Conservation (phyloP, 2,797 vertebrate species). For the Tokudaia tokunoshimensis region DNA sequence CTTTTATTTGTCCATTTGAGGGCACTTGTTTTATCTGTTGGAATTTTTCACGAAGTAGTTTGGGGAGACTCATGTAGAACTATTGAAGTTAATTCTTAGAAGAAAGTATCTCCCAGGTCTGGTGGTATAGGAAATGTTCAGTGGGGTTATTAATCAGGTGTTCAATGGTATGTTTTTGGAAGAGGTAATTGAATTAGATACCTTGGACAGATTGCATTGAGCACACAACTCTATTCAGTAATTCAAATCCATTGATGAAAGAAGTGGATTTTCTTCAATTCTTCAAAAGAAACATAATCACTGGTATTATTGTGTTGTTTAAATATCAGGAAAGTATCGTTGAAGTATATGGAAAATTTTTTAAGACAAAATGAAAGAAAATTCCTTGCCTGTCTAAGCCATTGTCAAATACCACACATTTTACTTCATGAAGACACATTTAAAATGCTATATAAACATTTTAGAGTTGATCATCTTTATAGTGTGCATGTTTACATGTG, state of each 20-base stretch:
- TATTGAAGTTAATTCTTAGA: not conserved
- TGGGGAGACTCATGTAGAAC: not conserved
- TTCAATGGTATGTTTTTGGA: not conserved
- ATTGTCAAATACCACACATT: not conserved
- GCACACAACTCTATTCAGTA: not conserved
- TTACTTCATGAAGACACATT: not conserved
- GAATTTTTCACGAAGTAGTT: slow-evolving; percentile 19
- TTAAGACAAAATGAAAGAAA: not conserved
- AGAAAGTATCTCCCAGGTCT: not conserved
- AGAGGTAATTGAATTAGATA: slow-evolving; percentile 8
- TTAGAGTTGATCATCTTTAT: not conserved
- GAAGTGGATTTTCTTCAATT: not conserved
- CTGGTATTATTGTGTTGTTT: not conserved
- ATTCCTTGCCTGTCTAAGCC: not conserved
- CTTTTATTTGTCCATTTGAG: slow-evolving; percentile 41
- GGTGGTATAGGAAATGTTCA: not conserved
- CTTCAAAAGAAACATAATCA: not conserved
- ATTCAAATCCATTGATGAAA: not conserved
- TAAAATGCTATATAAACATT: not conserved
- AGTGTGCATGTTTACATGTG: not conserved
- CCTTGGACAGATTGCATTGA: not conserved
- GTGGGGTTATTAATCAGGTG: not conserved
- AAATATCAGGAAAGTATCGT: slow-evolving; percentile 7
- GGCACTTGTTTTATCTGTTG: not conserved
- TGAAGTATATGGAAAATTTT: slow-evolving; percentile 5